Conservation (phyloP, 2,113 vertebrate genomes). For the Cisticola juncidis region DNA sequence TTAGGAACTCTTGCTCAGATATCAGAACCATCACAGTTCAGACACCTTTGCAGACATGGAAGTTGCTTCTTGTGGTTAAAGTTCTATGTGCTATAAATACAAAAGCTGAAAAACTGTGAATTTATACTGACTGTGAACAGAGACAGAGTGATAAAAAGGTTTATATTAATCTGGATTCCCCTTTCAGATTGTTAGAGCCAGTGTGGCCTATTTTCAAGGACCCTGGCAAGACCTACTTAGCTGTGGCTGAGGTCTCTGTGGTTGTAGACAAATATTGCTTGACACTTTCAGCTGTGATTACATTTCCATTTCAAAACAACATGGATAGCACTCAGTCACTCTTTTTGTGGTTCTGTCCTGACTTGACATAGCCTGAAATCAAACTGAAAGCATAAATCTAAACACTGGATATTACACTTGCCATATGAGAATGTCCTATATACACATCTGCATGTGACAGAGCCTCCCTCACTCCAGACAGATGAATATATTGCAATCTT, state of each 20-base stretch:
- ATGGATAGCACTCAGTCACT: neutral
- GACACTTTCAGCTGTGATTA: neutral
- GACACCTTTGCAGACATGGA: neutral
- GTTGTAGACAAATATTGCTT: neutral
- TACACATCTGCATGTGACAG: neutral
- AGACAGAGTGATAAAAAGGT: neutral
- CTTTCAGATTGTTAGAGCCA: conserved; percentile 8
- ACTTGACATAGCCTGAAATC: neutral
- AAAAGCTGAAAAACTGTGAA: conserved; percentile 29
- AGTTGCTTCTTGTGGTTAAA: neutral
- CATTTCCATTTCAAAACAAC: neutral
- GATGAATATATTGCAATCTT: neutral
- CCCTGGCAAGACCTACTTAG: neutral
- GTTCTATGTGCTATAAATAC: conserved; percentile 2
- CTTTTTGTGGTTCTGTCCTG: neutral
- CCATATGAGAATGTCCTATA: neutral
- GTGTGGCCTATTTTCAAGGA: conserved; percentile 15
- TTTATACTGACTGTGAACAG: neutral
- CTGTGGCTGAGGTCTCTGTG: neutral
- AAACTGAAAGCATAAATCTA: neutral
- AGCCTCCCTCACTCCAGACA: neutral
- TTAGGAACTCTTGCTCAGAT: neutral
- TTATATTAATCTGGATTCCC: conserved; percentile 43
- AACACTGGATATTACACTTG: neutral
- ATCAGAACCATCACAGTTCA: neutral